phyloP scores from a whole-genome alignment of 2,888 invertebrate genomes.

The Anorthoa munda region DNA sequence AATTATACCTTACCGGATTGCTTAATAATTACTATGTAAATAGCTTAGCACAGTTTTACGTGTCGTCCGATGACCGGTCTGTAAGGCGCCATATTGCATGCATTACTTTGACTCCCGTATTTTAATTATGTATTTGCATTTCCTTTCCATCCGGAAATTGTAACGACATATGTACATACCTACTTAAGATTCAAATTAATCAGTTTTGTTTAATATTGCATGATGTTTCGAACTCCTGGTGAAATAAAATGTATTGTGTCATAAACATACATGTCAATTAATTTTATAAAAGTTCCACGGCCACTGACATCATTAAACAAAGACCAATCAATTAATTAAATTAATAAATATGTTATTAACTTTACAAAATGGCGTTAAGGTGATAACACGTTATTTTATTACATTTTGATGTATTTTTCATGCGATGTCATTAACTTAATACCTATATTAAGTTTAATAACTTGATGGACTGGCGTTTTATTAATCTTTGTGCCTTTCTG shows the following conservation, averaged over 20 bases:
- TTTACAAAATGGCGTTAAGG: slow-evolving; percentile 5
- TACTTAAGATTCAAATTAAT: neutral
- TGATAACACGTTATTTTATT: neutral
- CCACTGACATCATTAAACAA: slow-evolving; percentile 14
- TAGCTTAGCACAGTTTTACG: slow-evolving; percentile 44
- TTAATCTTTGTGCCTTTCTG: neutral
- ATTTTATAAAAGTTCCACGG: slow-evolving; percentile 1
- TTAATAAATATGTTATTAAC: slow-evolving; percentile 6
- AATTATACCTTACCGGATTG: slow-evolving; percentile 10
- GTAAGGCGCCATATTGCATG: slow-evolving; percentile 9
- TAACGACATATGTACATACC: neutral
- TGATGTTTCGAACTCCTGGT: neutral
- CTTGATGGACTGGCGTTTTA: neutral
- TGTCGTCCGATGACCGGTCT: slow-evolving; percentile 49
- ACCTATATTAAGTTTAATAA: neutral
- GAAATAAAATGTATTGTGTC: slow-evolving; percentile 7
- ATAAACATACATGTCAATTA: neutral
- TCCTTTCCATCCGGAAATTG: slow-evolving; percentile 8
- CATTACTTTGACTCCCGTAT: slow-evolving; percentile 16
- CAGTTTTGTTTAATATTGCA: neutral
- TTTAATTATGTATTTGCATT: slow-evolving; percentile 39
- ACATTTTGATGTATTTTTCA: neutral
- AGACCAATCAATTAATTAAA: slow-evolving; percentile 8
- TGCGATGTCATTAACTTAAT: neutral
- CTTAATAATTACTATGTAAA: slow-evolving; percentile 30